These are phyloP conservation scores for Cryptoprocta ferox DNA, from an alignment of 2,797 vertebrate species.

Conservation along the genomic window DNA sequence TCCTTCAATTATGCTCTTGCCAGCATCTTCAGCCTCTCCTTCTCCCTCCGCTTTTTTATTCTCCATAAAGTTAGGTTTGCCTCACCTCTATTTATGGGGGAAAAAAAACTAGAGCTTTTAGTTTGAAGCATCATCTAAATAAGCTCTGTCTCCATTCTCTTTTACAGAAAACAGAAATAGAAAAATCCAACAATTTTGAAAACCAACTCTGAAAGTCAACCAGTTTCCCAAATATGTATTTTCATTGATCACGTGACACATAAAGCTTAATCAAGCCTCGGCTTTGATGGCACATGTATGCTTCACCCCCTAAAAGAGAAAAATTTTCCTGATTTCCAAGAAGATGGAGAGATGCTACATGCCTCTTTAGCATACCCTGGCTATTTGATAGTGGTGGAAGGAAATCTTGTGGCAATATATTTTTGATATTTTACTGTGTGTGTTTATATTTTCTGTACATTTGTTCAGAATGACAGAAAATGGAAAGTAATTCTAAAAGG, in stretches of 20 bases:
- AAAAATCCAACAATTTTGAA: not conserved
- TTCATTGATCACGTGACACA: not conserved
- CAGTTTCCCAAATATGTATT: not conserved
- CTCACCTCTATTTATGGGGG: not conserved
- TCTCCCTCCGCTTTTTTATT: not conserved
- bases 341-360: not conserved
- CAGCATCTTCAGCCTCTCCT: not conserved
- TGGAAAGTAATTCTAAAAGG: not conserved
- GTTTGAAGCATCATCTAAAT: not conserved
- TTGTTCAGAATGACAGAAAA: not conserved
- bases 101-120: not conserved
- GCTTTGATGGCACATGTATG: not conserved
- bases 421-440: not conserved
- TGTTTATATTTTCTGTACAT: not conserved
- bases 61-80: not conserved
- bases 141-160: not conserved
- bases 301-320: not conserved
- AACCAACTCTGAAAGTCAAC: not conserved
- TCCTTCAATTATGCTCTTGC: not conserved
- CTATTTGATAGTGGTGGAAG: not conserved
- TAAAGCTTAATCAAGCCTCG: not conserved
- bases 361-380: rapidly evolving
- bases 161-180: not conserved
- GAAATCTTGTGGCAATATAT: not conserved
- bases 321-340: not conserved